Percentiles rank a stretch among this genome's conserved stretches.
These are phyloP conservation scores for Euclidia mi DNA, from an alignment of 2,888 invertebrate genomes.

Conservation along the genomic window DNA sequence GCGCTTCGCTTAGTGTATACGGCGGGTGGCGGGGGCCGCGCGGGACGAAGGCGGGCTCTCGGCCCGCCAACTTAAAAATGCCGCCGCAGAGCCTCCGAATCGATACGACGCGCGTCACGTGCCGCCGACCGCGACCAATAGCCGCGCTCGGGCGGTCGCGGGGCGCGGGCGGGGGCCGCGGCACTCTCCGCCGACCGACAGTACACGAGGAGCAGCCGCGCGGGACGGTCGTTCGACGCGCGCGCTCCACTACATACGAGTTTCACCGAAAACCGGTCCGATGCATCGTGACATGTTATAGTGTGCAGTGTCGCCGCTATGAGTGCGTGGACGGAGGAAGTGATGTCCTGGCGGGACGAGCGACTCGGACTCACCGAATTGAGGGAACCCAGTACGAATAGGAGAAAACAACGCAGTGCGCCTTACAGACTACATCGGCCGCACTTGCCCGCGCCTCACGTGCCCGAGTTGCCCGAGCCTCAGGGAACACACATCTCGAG, in stretches of 20 bases:
- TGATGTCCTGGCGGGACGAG: slow-evolving; percentile 86
- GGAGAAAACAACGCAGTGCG: slow-evolving; percentile 90
- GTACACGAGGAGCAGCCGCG: slow-evolving; percentile 77
- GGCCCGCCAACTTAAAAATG: slow-evolving; percentile 93
- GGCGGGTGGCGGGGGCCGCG: slow-evolving; percentile 76
- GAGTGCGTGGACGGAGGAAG: slow-evolving; percentile 89
- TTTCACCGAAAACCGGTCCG: slow-evolving; percentile 84
- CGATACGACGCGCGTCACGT: slow-evolving; percentile 94
- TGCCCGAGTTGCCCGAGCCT: slow-evolving; percentile 84
- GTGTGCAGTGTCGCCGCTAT: slow-evolving; percentile 80
- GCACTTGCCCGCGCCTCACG: slow-evolving; percentile 87
- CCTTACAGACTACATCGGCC: slow-evolving; percentile 93
- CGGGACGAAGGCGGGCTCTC: slow-evolving; percentile 86
- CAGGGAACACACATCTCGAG: slow-evolving; percentile 94
- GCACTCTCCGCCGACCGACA: slow-evolving; percentile 66
- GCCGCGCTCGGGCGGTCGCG: slow-evolving; percentile 78
- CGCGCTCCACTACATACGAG: slow-evolving; percentile 63
- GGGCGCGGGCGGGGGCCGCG: slow-evolving; percentile 65
- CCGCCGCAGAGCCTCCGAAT: slow-evolving; percentile 95
- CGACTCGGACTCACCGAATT: slow-evolving; percentile 83
- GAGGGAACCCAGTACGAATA: slow-evolving; percentile 81
- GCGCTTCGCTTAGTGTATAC: slow-evolving; percentile 62
- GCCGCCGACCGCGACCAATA: slow-evolving; percentile 88
- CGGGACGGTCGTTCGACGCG: slow-evolving; percentile 67
- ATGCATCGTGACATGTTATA: slow-evolving; percentile 82